Evolutionary conservation across 1,140 invertebrate species (phyloP), one percentile per base, ranked within the genome.

Genomic region (Sarcophaga bullata): DNA sequence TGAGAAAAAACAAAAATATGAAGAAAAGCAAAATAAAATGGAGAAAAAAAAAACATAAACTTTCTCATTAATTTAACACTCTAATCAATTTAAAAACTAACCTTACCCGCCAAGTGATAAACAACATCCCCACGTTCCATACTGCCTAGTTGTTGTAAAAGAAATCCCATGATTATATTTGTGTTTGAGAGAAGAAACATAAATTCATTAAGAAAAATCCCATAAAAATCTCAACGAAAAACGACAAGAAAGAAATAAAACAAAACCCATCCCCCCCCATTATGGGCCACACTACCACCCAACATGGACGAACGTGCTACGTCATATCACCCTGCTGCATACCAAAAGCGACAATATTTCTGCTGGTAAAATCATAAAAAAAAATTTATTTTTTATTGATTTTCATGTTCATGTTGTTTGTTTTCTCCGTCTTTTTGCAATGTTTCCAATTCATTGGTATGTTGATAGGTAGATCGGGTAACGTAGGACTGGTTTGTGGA

Each of bases 191-290:
- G 15, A 54, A 15, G 52, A 10, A 54, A 25, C 62, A 72, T 72
- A 72, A 72, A 72, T 78, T 78, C 75, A 78, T 78, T 78, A 78
- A 78, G 48, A 78, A 78, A 50, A 47, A 50, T 48, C 75, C 75
- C 50, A 50, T 52, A 78, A 52, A 78, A 78, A 78, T 78, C 75
- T 78, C 75, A 78, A 48, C 75, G 19, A 37, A 37, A 37, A 52
- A 52, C 11, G 8, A 52, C 50, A 78, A 17, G 75, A 78, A 25
- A n/a, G 49, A 19, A 19, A 78, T 50, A 75, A 76, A 78, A 78
- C 25, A 78, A 78, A 52, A 78, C 25, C 17, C 50, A 17, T 37
- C 1, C 25, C 25, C 1, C 25, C 25, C 25, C 25, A 37, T 37
- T 4, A 37, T 37, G 54, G 15, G n/a, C 54, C 1, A 58, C 52